A percentile compares a stretch with the other conserved stretches of the same genome.
These are phyloP conservation scores for Drusus annulatus DNA, from an alignment of 1,140 invertebrate species.

Conservation along the genomic window DNA sequence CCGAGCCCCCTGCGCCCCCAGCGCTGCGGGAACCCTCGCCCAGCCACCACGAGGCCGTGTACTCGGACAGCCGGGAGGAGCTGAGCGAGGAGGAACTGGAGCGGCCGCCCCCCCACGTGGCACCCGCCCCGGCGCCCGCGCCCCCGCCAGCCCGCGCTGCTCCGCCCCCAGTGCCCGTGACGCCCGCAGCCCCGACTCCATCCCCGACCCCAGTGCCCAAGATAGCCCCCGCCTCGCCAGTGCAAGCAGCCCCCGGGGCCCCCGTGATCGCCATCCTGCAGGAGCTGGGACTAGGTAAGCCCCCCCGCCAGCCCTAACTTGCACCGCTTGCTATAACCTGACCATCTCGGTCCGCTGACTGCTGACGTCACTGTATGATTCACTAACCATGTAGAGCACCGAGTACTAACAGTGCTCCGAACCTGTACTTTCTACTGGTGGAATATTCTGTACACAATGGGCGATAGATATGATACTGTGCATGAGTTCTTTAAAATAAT, in stretches of 20 bases:
- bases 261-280: conserved; percentile 10
- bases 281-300: conserved; percentile 31
- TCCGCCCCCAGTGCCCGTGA: conserved; percentile 56
- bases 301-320: conserved; percentile 46
- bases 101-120: conserved; percentile 59
- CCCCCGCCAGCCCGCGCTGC: conserved; percentile 42
- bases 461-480: too few species aligned
- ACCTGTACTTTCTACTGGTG: too few species aligned
- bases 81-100: conserved; percentile 55
- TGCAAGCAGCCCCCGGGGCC: conserved; percentile 54
- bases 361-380: conserved; percentile 52
- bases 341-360: conserved; percentile 47
- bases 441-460: too few species aligned
- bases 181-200: conserved; percentile 37
- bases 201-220: conserved; percentile 58
- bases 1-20: conserved; percentile 57
- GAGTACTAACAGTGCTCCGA: too few species aligned
- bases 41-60: conserved; percentile 27
- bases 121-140: conserved; percentile 56
- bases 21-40: conserved; percentile 23
- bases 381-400: conserved; percentile 27
- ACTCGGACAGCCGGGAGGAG: conserved; percentile 55
- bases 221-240: conserved; percentile 60
- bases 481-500: too few species aligned
- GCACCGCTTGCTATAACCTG: conserved; percentile 39